Conservation (phyloP, 2,797 vertebrate genomes). For the Hippopotamyrus pictus region DNA sequence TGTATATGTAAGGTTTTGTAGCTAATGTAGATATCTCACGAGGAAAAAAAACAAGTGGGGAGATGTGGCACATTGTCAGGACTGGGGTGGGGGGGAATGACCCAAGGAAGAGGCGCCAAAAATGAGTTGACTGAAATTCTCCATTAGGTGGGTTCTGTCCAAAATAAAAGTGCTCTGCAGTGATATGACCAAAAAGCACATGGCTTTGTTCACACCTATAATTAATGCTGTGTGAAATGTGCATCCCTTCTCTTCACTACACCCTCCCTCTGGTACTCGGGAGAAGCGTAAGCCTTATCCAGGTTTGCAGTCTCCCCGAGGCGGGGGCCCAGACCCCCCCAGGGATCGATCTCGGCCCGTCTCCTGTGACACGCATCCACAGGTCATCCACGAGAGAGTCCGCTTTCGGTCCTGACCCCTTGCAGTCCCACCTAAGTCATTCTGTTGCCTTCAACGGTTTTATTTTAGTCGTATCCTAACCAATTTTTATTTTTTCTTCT, state of each 20-base stretch:
- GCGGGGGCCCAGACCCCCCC: not conserved
- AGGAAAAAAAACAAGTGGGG: not conserved
- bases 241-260: not conserved
- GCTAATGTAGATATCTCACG: not conserved
- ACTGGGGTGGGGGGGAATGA: not conserved
- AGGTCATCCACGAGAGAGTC: not conserved
- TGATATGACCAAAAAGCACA: conserved; percentile 9
- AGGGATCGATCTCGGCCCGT: not conserved
- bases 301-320: not conserved
- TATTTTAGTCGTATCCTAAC: not conserved
- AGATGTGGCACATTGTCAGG: not conserved
- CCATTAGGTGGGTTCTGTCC: not conserved
- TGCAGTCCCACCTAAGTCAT: not conserved
- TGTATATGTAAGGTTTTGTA: conserved; percentile 8
- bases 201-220: not conserved
- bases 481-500: not conserved
- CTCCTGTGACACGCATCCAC: not conserved
- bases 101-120: not conserved
- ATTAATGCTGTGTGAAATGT: not conserved
- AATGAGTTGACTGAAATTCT: not conserved
- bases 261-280: not conserved
- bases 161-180: conserved; percentile 9
- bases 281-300: not conserved
- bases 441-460: not conserved
- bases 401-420: not conserved